Base-by-base conservation (phyloP, 2,888 invertebrate species). In the Andrena dorsata region DNA sequence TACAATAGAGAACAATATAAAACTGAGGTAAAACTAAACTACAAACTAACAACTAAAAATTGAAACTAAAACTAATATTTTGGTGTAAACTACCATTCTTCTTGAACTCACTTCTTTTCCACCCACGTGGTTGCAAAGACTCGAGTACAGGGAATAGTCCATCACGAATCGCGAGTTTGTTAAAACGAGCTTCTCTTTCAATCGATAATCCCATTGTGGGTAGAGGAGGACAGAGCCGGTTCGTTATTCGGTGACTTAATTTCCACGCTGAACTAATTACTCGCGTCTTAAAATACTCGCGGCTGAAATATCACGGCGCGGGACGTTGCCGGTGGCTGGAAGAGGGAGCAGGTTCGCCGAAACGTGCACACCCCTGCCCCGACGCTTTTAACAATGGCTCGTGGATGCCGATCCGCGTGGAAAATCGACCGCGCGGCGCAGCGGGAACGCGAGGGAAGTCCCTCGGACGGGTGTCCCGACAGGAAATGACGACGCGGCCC, bases 401-500 rank as follows among this genome's bases (percentile, higher is more conserved):
- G 51, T 28, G 63, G 35, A 41, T 28, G 20, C n/a, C 65, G 78
- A 68, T 35, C 56, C 64, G 65, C 26, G 51, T 53, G 79, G 71
- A 78, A 78, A 78, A 80, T 78, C 64, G 63, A 53, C 26, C 30
- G 26, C 66, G 53, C 6, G 30, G 30, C 30, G 30, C 32, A 8
- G 32, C 32, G 32, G 8, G 32, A 32, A 8, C 30, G 26, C 68
- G 53, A 56, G 23, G 51, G 32, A 79, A 78, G 79, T 76, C 70
- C 56, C 26, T n/a, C 16, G 41, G 64, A 60, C 64, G 58, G 69
- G 75, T 13, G 79, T 80, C 73, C 26, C 80, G 74, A 53, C 68
- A 69, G 68, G 80, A 81, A 81, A 81, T 32, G 80, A 49, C 56
- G 23, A 78, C 49, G 64, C 63, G 81, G 53, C 60, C 13, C 53